Percentiles rank a stretch among this genome's conserved stretches.
Evolutionary conservation across 2,888 invertebrate species (phyloP).

Genomic region (Hypomecis punctinalis): DNA sequence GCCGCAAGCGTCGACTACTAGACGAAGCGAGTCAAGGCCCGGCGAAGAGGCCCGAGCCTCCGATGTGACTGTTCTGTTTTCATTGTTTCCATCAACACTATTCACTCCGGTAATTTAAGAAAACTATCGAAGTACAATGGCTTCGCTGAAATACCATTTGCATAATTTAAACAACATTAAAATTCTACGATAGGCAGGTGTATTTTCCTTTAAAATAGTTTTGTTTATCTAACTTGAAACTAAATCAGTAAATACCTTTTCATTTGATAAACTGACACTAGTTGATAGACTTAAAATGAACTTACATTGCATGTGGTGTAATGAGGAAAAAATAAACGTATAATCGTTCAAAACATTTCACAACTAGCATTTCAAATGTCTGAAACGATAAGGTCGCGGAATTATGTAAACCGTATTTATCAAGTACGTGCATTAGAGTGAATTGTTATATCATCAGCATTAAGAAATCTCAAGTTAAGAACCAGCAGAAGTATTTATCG

Average conservation of each 20-base stretch:
- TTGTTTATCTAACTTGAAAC: background rate
- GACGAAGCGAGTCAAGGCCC: slow-evolving; percentile 79
- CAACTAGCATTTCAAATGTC: slow-evolving; percentile 58
- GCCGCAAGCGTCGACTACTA: slow-evolving; percentile 82
- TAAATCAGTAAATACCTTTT: background rate
- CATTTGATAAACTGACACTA: background rate
- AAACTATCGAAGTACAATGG: slow-evolving; percentile 31
- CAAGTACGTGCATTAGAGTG: slow-evolving; percentile 65
- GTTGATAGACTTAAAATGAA: background rate
- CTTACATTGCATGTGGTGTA: slow-evolving; percentile 7
- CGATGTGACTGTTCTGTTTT: slow-evolving; percentile 27
- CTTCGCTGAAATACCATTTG: slow-evolving; percentile 27
- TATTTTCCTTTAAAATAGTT: background rate
- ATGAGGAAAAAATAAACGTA: slow-evolving; percentile 27
- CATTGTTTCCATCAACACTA: slow-evolving; percentile 24
- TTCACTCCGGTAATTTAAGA: slow-evolving; percentile 26
- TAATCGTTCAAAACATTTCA: slow-evolving; percentile 55
- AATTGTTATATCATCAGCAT: slow-evolving; percentile 66
- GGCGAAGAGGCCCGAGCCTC: slow-evolving; percentile 57
- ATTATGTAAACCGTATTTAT: slow-evolving; percentile 68
- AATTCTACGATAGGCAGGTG: background rate
- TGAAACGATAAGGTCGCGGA: slow-evolving; percentile 68
- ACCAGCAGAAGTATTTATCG: slow-evolving; percentile 28
- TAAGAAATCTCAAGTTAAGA: slow-evolving; percentile 55
- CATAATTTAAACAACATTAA: slow-evolving; percentile 9